Conservation (phyloP, 2,113 vertebrate genomes). For the Otis tarda region DNA sequence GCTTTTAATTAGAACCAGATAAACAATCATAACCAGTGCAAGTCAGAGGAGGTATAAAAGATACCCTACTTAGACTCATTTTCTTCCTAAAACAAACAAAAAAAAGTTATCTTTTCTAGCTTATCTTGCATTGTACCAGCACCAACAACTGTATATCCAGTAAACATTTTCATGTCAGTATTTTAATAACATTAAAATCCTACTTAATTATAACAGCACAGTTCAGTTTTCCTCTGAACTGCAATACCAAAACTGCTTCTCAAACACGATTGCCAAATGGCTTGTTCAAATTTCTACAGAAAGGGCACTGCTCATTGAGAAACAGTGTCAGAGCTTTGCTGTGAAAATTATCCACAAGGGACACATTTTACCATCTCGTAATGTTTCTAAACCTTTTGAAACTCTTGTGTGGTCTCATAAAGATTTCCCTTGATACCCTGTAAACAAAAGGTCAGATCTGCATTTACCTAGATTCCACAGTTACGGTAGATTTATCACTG, state of each 20-base stretch:
- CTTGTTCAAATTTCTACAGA: slow-evolving; percentile 7
- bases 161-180: background rate
- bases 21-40: background rate
- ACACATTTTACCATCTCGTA: slow-evolving; percentile 8
- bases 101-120: background rate
- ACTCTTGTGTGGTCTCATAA: slow-evolving; percentile 25
- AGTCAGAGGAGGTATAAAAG: background rate
- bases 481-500: slow-evolving; percentile 28
- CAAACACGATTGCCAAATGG: background rate
- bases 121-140: background rate
- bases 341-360: background rate
- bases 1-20: background rate
- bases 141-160: background rate
- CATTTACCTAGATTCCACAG: slow-evolving; percentile 38
- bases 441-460: slow-evolving; percentile 62
- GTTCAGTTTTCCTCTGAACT: background rate
- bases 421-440: slow-evolving; percentile 41
- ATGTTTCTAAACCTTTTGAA: slow-evolving; percentile 44
- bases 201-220: slow-evolving; percentile 20
- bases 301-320: slow-evolving; percentile 43
- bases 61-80: background rate
- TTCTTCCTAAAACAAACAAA: background rate
- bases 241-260: background rate
- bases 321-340: slow-evolving; percentile 11
- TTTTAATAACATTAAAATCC: slow-evolving; percentile 18